Base-by-base conservation (phyloP, 1,140 invertebrate genomes). In the Orius insidiosus region DNA sequence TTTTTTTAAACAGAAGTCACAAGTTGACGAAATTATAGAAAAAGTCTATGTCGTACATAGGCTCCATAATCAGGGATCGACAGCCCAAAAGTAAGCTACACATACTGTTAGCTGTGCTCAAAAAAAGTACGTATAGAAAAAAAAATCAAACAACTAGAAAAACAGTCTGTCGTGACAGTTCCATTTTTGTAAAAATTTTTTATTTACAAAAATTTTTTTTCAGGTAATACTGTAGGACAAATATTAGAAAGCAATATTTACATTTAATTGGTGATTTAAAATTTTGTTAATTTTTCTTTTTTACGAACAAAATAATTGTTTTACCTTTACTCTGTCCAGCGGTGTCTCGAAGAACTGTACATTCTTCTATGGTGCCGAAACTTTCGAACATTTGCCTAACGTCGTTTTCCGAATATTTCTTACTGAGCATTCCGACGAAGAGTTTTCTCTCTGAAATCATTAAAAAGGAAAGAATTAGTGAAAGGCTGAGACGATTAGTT, bases 391-490 rank as follows among this genome's bases (percentile, higher is more conserved):
- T 73, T 53, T 79, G 74, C 44, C 92, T 72, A 10, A 98, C 92
- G 65, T 98, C 94, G 59, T 92, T 90, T 67, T 98, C 95, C 46
- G 78, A 84, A 57, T 86, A 80, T 60, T 96, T 93, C 64, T 97
- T 97, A 59, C 90, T 94, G 54, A 98, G 71, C 95, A 98, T 98
- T 10, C 95, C 95, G 53, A 98, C 85, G 65, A 98, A 98, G 45
- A 98, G 70, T 66, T 98, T 98, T 53, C 93, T 76, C 71, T 98
- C 94, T 97, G 76, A 9, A 83, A 83, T 56, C 60, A 62, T n/a
- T n/a, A 65, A 55, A 53, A 41, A 48, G 7, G 3, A 24, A 24
- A 24, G n/a, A n/a, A n/a, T n/a, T n/a, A n/a, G n/a, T n/a, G n/a
- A n/a, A n/a, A n/a, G n/a, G n/a, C n/a, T n/a, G n/a, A n/a, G n/a